Percentiles rank a stretch among this genome's conserved stretches.
Conservation (phyloP, 2,888 invertebrate genomes). For the Sericinus montela region DNA sequence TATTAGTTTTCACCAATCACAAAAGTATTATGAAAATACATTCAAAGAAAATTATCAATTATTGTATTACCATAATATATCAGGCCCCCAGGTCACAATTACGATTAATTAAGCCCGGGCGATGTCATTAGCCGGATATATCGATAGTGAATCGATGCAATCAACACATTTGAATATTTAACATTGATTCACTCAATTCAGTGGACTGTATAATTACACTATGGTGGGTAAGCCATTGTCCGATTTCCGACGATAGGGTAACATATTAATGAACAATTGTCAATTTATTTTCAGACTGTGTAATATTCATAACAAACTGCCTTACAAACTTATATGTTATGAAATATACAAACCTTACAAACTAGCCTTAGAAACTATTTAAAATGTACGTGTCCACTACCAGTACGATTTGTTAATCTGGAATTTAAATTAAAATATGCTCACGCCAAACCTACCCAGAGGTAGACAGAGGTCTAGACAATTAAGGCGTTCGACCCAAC, state of each 20-base stretch:
- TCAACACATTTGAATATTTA: constrained; percentile 49
- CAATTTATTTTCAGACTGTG: not conserved
- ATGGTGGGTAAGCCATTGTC: constrained; percentile 40
- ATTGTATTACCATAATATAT: not conserved
- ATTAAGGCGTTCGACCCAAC: no score
- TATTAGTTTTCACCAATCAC: no score
- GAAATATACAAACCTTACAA: no score
- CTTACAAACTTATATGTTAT: no score
- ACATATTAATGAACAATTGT: constrained; percentile 24
- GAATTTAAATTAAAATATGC: no score
- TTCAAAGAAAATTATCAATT: not conserved
- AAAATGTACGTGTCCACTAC: no score
- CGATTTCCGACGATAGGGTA: constrained; percentile 38
- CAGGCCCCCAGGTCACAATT: constrained; percentile 18
- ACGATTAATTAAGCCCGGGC: constrained; percentile 32
- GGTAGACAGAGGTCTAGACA: no score
- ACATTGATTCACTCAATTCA: constrained; percentile 36
- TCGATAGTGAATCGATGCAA: constrained; percentile 31
- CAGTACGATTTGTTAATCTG: no score
- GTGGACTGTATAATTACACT: constrained; percentile 42
- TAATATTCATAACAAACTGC: not conserved
- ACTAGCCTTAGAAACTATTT: no score
- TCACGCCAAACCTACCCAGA: no score
- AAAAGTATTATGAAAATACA: not conserved
- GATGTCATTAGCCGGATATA: constrained; percentile 44